Evolutionary conservation across 2,797 vertebrate species (phyloP).

Genomic region (Aselliscus stoliczkanus): DNA sequence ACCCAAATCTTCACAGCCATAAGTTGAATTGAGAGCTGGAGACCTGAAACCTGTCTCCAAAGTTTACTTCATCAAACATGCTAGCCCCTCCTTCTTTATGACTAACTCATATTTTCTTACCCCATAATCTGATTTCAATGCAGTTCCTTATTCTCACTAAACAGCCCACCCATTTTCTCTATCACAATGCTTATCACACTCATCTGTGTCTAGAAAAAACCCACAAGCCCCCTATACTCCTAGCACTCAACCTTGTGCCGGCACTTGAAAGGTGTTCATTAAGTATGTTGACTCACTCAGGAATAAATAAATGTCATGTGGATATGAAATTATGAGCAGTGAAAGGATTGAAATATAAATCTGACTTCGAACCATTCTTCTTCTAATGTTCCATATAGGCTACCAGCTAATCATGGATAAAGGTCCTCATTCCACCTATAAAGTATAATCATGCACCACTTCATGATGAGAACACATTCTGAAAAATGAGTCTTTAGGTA

Average conservation of each 20-base stretch:
- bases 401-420: background rate
- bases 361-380: background rate
- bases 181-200: background rate
- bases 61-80: background rate
- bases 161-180: background rate
- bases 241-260: background rate
- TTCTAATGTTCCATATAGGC: background rate
- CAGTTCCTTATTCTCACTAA: background rate
- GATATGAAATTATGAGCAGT: background rate
- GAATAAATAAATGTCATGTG: background rate
- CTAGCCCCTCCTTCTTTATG: background rate
- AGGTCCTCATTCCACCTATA: background rate
- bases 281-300: background rate
- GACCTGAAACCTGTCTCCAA: background rate
- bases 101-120: background rate
- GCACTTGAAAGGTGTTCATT: background rate
- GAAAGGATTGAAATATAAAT: background rate
- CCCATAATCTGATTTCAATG: background rate
- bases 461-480: background rate
- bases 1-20: background rate
- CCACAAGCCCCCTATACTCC: background rate
- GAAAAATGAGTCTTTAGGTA: background rate
- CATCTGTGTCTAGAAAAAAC: background rate
- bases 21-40: background rate
- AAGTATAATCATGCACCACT: background rate